Percentiles rank a stretch among this genome's conserved stretches.
These are phyloP conservation scores for Astropecten irregularis DNA, from an alignment of 53 echinoderm and acorn worm genomes.

Conservation along the genomic window DNA sequence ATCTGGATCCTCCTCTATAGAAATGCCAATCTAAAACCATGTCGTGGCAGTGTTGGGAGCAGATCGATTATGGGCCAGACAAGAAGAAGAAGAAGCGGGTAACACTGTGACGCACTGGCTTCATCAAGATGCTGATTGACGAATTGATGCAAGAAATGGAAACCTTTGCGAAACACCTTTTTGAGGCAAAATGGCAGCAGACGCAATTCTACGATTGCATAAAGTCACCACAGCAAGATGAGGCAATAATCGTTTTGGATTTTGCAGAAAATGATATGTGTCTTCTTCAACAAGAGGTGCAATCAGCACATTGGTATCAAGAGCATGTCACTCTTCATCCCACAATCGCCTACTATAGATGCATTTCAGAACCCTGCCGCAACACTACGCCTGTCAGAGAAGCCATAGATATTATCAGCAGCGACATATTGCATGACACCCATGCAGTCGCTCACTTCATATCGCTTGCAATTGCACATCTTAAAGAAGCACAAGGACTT, in stretches of 20 bases:
- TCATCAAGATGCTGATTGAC: too few relatives aligned
- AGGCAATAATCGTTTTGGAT: not conserved
- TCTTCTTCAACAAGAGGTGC: constrained; percentile 45
- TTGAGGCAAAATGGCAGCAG: constrained; percentile 5
- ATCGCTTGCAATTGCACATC: too few relatives aligned
- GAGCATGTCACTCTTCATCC: constrained; percentile 44
- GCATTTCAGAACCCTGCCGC: constrained; percentile 5
- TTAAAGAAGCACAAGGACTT: not conserved
- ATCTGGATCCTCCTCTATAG: too few relatives aligned
- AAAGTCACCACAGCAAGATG: not conserved
- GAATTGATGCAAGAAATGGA: constrained; percentile 3
- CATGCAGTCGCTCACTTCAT: too few relatives aligned
- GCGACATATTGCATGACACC: too few relatives aligned
- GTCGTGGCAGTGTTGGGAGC: too few relatives aligned
- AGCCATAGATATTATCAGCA: not conserved
- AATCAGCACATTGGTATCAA: constrained; percentile 50
- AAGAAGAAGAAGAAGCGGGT: too few relatives aligned
- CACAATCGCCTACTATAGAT: constrained; percentile 36
- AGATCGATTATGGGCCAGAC: too few relatives aligned
- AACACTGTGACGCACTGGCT: too few relatives aligned
- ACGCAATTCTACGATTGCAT: constrained; percentile 4
- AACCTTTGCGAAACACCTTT: not conserved
- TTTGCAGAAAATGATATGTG: constrained; percentile 40
- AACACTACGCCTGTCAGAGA: not conserved
- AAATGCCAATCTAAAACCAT: too few relatives aligned